A percentile compares a stretch with the other conserved stretches of the same genome.
Evolutionary conservation across 2,113 vertebrate species (phyloP).

Genomic region (Marcusenius ussheri): DNA sequence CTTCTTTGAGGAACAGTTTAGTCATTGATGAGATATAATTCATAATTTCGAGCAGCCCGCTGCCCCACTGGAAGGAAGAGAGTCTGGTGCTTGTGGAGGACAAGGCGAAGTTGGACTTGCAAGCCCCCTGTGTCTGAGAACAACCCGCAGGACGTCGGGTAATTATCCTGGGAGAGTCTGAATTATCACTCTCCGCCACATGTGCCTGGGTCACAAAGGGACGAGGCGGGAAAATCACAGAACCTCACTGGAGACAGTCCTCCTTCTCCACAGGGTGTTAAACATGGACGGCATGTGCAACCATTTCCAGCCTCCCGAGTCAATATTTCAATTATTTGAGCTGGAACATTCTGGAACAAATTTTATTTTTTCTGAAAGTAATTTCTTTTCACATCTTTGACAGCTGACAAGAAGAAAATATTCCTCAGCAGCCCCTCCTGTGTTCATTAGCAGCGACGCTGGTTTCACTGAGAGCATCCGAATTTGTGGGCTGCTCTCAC

Average conservation of each 20-base stretch:
- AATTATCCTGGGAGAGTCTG: background rate
- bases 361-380: background rate
- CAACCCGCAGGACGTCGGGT: background rate
- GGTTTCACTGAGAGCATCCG: background rate
- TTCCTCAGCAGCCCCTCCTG: background rate
- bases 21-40: background rate
- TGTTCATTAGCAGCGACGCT: background rate
- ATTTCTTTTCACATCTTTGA: background rate
- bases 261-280: background rate
- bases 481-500: background rate
- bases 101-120: background rate
- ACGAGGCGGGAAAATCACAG: background rate
- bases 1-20: background rate
- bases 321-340: background rate
- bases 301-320: background rate
- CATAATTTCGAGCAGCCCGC: background rate
- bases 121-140: background rate
- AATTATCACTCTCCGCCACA: background rate
- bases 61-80: background rate
- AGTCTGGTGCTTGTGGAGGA: background rate
- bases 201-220: background rate
- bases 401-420: background rate
- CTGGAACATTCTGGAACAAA: background rate
- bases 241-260: background rate
- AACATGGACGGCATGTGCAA: background rate